phyloP scores from a whole-genome alignment of 2,797 vertebrate species.

The Phylloscopus collybita region DNA sequence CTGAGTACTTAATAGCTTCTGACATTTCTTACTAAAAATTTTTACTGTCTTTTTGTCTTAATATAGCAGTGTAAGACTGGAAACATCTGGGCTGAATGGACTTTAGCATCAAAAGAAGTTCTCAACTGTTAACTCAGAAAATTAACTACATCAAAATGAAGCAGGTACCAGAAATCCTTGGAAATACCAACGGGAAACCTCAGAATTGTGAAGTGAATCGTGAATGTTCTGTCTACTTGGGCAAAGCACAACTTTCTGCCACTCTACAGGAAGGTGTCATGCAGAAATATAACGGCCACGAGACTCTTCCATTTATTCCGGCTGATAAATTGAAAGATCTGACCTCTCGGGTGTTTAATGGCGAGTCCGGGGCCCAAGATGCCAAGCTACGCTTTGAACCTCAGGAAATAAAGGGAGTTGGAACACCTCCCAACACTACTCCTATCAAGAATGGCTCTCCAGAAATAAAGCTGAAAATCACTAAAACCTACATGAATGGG shows the following conservation, averaged over 20 bases:
- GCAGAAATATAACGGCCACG: conserved; percentile 89
- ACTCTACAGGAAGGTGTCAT: conserved; percentile 90
- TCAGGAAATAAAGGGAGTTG: conserved; percentile 83
- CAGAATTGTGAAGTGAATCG: conserved; percentile 83
- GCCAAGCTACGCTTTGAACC: conserved; percentile 85
- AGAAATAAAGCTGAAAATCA: conserved; percentile 91
- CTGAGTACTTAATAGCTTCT: background rate
- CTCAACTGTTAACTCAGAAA: conserved; percentile 87
- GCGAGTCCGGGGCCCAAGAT: conserved; percentile 86
- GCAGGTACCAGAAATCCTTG: conserved; percentile 88
- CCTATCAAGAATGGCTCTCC: conserved; percentile 86
- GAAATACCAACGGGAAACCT: conserved; percentile 82
- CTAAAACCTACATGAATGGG: conserved; percentile 88
- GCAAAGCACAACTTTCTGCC: conserved; percentile 89
- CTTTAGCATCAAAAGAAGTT: conserved; percentile 87
- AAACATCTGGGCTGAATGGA: conserved; percentile 81
- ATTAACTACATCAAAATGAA: conserved; percentile 91
- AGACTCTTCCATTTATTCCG: conserved; percentile 80
- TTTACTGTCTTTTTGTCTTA: conserved; percentile 53
- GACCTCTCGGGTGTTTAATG: conserved; percentile 91
- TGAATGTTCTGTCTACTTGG: conserved; percentile 88
- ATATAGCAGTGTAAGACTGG: conserved; percentile 78
- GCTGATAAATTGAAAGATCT: conserved; percentile 91
- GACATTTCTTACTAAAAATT: background rate
- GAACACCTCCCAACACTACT: conserved; percentile 80